Evolutionary conservation across 2,797 vertebrate genomes (phyloP), one percentile per base, ranked within the genome.

Genomic region (Anomalospiza imberbis): DNA sequence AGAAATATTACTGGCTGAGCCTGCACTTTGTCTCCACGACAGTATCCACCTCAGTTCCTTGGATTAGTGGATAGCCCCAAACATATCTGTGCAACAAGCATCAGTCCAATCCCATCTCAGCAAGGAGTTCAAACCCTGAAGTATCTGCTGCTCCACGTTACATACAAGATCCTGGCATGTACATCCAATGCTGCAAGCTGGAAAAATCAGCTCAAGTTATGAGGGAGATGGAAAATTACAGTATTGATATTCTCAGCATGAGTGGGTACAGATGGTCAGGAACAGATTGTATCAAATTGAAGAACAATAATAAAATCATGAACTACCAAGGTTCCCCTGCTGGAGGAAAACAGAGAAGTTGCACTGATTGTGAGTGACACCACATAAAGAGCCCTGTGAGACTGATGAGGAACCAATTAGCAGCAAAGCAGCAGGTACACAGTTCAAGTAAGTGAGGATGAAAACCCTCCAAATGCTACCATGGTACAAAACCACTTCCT

Each of bases 251-350:
- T 89, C 95, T 93, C 93, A 94, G 90, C 67, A 50, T 91, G 84
- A 96, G 91, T 91, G 88, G 81, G 67, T 96, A 94, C 96, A 97
- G 96, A 97, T 97, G 96, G 96, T 89, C 92, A 95, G 92, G 94
- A 95, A 96, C 96, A 97, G 95, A 95, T 80, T 96, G 96, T 95
- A 95, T 92, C 91, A 93, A 95, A 94, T 57, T 91, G 94, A 93
- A 94, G 95, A 96, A 94, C 91, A 96, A 95, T 94, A 95, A 96
- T 94, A 94, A 96, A 95, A 96, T 93, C 86, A 92, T 74, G 81
- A 94, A 87, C 77, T 75, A 91, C 88, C 82, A 77, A 87, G 94
- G 84, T 94, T 95, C 88, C 81, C 88, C 83, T 95, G 74, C 88
- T 93, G 86, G 71, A 91, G 21, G 48, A 67, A 89, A 83, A 36